A percentile compares a stretch with the other conserved stretches of the same genome.
phyloP scores from a whole-genome alignment of 2,888 invertebrate species.

The Tridacna crocea region DNA sequence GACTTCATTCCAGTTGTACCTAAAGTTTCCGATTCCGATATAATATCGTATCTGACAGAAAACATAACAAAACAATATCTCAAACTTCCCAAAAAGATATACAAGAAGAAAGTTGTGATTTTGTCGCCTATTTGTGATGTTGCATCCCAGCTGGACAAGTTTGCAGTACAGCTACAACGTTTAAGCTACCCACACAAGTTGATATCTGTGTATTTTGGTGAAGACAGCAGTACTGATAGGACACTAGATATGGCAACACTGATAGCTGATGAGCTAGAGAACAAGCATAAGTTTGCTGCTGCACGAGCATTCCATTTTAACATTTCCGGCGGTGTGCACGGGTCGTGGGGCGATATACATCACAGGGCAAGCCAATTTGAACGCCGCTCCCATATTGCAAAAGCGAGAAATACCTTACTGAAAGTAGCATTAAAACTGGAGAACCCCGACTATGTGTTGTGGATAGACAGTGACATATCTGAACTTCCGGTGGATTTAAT shows the following conservation, averaged over 20 bases:
- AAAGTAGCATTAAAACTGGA: slow-evolving; percentile 63
- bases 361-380: slow-evolving; percentile 66
- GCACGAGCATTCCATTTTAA: slow-evolving; percentile 73
- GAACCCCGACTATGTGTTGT: slow-evolving; percentile 75
- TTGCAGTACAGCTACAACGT: slow-evolving; percentile 67
- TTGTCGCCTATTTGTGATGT: slow-evolving; percentile 79
- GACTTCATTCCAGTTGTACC: slow-evolving; percentile 70
- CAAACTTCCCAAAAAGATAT: slow-evolving; percentile 47
- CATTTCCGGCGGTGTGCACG: slow-evolving; percentile 65
- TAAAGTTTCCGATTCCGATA: slow-evolving; percentile 64
- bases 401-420: slow-evolving; percentile 75
- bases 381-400: slow-evolving; percentile 77
- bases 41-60: slow-evolving; percentile 60
- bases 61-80: slow-evolving; percentile 58
- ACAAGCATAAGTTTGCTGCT: slow-evolving; percentile 65
- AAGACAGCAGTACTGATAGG: slow-evolving; percentile 79
- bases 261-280: slow-evolving; percentile 62
- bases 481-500: slow-evolving; percentile 75
- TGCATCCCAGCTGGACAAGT: slow-evolving; percentile 66
- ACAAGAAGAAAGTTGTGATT: slow-evolving; percentile 71
- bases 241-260: slow-evolving; percentile 70
- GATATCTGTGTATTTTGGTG: slow-evolving; percentile 79
- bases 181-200: slow-evolving; percentile 77
- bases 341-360: slow-evolving; percentile 72
- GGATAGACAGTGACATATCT: slow-evolving; percentile 80